These are phyloP conservation scores for Acanthacorydalis orientalis DNA, from an alignment of 2,888 invertebrate species.

Conservation along the genomic window DNA sequence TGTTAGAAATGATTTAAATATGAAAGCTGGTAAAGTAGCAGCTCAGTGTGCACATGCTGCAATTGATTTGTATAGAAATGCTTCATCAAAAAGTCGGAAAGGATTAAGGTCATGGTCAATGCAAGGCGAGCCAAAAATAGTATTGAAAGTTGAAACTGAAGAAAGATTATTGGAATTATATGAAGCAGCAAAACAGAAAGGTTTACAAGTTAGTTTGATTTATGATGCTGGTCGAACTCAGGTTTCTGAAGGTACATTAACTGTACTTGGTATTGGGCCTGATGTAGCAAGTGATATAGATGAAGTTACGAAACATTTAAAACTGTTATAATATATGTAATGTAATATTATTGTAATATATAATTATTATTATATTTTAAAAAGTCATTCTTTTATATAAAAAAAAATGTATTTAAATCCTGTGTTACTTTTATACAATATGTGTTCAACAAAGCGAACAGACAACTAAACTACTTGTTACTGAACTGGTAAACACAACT, in stretches of 20 bases:
- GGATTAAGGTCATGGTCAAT: slow-evolving; percentile 42
- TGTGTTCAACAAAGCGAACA: no score
- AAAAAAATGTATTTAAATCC: no score
- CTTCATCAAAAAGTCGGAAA: slow-evolving; percentile 24
- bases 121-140: slow-evolving; percentile 58
- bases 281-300: slow-evolving; percentile 37
- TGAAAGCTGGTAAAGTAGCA: slow-evolving; percentile 64
- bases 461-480: no score
- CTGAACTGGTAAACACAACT: no score
- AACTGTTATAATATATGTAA: slow-evolving; percentile 30
- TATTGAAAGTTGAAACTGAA: slow-evolving; percentile 39
- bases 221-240: slow-evolving; percentile 60
- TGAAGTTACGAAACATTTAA: slow-evolving; percentile 43
- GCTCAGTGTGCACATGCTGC: slow-evolving; percentile 71
- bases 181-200: slow-evolving; percentile 28
- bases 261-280: slow-evolving; percentile 62
- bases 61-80: slow-evolving; percentile 43
- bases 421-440: no score
- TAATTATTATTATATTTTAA: no score
- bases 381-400: no score
- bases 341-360: no score
- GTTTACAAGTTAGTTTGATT: slow-evolving; percentile 38
- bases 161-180: slow-evolving; percentile 32
- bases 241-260: slow-evolving; percentile 45
- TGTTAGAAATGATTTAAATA: slow-evolving; percentile 56